Conservation (phyloP, 2,113 vertebrate species). For the Silurus meridionalis region DNA sequence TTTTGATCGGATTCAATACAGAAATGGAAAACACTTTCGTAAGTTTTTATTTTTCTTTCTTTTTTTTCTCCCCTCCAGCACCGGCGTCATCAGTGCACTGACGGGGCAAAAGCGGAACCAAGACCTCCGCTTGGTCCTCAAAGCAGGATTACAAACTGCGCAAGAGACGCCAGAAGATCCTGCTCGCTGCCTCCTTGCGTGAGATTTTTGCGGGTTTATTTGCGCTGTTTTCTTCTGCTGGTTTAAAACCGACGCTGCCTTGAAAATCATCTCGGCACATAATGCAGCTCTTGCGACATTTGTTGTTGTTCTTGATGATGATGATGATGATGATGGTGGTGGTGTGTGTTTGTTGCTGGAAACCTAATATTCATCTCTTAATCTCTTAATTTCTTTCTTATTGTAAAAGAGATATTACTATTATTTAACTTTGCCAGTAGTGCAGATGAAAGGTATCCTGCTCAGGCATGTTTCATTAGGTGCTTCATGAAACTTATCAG, state of each 20-base stretch:
- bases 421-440: not conserved
- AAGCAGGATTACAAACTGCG: conserved; percentile 24
- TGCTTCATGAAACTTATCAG: not conserved
- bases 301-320: not conserved
- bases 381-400: not conserved
- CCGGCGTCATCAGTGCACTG: conserved; percentile 10
- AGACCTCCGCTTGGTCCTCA: not conserved
- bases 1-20: not conserved
- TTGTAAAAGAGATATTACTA: not conserved
- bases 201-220: not conserved
- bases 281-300: not conserved
- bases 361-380: not conserved
- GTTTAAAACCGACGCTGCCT: not conserved
- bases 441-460: not conserved
- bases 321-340: not conserved
- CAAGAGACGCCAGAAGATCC: not conserved
- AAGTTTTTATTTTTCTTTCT: not conserved
- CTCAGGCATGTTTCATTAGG: not conserved
- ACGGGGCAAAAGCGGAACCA: not conserved
- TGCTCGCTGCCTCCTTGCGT: not conserved
- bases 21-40: not conserved
- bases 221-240: not conserved
- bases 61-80: not conserved
- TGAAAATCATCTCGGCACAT: not conserved
- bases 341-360: not conserved